phyloP scores from a whole-genome alignment of 2,113 vertebrate genomes.

The Cygnus atratus region DNA sequence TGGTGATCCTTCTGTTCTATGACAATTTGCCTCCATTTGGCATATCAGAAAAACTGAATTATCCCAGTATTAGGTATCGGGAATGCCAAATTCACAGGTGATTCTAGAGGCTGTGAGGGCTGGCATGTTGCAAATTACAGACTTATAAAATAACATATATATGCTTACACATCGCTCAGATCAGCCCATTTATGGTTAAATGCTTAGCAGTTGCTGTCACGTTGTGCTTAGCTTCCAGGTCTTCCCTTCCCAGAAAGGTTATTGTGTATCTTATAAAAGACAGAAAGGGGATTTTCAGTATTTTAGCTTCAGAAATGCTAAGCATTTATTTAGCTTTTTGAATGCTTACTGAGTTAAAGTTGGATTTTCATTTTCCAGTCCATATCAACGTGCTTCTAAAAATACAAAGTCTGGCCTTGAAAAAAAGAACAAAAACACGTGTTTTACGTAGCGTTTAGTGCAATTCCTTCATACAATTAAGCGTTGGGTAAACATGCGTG shows the following conservation, averaged over 20 bases:
- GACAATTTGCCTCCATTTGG: accelerated
- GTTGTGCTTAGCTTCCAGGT: not conserved
- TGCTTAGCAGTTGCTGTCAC: not conserved
- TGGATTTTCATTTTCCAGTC: not conserved
- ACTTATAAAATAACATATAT: no score
- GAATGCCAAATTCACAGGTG: not conserved
- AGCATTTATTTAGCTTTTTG: not conserved
- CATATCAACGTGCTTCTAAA: not conserved
- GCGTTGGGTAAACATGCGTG: not conserved
- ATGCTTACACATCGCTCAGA: not conserved
- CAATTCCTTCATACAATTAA: not conserved
- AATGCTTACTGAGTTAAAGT: not conserved
- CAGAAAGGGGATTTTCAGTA: not conserved
- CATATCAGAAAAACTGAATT: not conserved
- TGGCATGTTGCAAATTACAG: not conserved
- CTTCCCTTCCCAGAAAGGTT: not conserved
- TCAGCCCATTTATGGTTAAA: not conserved
- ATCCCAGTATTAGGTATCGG: not conserved
- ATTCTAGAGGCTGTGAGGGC: not conserved
- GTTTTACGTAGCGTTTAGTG: not conserved
- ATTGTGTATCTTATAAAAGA: not conserved
- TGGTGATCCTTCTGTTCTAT: accelerated
- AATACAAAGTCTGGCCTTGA: not conserved
- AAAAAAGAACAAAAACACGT: not conserved
- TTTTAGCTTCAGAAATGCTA: not conserved